Percentiles rank a stretch among this genome's conserved stretches.
These are phyloP conservation scores for Bruchidius siliquastri DNA, from an alignment of 2,888 invertebrate species.

Conservation along the genomic window DNA sequence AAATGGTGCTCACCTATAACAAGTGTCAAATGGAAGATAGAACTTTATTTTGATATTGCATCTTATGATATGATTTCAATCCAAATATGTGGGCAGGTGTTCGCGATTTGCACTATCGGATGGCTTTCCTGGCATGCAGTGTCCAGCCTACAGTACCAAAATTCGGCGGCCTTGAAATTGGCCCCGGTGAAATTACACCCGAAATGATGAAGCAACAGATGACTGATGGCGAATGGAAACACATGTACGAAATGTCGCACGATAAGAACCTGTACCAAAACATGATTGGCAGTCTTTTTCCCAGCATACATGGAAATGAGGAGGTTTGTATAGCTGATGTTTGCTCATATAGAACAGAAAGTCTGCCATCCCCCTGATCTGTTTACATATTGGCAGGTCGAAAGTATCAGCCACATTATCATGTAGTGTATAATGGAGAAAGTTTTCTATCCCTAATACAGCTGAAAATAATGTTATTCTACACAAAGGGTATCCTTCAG, in stretches of 20 bases:
- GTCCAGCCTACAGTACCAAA: slow-evolving; percentile 81
- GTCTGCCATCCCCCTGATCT: too few relatives aligned
- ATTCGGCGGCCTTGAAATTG: slow-evolving; percentile 81
- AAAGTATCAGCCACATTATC: too few relatives aligned
- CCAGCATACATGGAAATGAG: slow-evolving; percentile 94
- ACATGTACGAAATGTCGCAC: slow-evolving; percentile 94
- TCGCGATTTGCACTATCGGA: slow-evolving; percentile 78
- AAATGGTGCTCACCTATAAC: too few relatives aligned
- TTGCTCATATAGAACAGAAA: slow-evolving; percentile 2
- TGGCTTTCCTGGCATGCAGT: slow-evolving; percentile 92
- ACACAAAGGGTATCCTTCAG: too few relatives aligned
- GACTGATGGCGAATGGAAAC: slow-evolving; percentile 91
- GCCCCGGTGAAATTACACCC: slow-evolving; percentile 83
- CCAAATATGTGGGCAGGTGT: slow-evolving; percentile 46
- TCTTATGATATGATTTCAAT: too few relatives aligned
- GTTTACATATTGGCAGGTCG: too few relatives aligned
- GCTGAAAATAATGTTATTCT: too few relatives aligned
- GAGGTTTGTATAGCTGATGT: slow-evolving; percentile 48
- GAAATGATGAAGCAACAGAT: slow-evolving; percentile 91
- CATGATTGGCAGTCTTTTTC: slow-evolving; percentile 86
- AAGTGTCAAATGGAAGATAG: too few relatives aligned
- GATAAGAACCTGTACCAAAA: slow-evolving; percentile 89
- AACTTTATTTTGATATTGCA: too few relatives aligned
- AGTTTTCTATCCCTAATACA: too few relatives aligned
- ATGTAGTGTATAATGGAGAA: too few relatives aligned